Base-by-base conservation (phyloP, 2,888 invertebrate species). In the Cepaea hortensis region DNA sequence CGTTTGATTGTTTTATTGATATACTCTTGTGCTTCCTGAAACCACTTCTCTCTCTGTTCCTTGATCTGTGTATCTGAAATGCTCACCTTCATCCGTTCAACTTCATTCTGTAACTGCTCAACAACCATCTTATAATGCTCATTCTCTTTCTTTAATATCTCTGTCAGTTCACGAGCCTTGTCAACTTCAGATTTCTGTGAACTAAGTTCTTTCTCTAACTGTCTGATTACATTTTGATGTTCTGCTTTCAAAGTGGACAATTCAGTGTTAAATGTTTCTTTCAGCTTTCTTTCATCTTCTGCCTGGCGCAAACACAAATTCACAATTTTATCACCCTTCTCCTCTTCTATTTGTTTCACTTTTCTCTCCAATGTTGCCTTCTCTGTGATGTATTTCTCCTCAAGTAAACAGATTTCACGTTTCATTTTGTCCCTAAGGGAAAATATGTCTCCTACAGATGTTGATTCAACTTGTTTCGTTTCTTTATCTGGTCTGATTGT, bases 1-100 rank as follows among this genome's bases (percentile, higher is more conserved):
- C 72, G 20, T 46, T 83, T 35, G 13, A 87, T 84, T 48, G 84
- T 84, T 20, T 50, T 75, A 4, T 62, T 65, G 46, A 87, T 81
- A 48, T 87, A 87, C 9, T 70, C 76, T 18, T 84, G 73, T 50
- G 76, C 84, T 3, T 87, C 84, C 48, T 76, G 20, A 35, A 87
- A 76, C 84, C 87, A 87, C 48, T 68, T 62, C 1, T 11, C 23
- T 73, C 79, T 77, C 50, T 46, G 48, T n/a, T 55, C 80, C 35
- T 84, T 65, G 13, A 87, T n/a, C 65, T 65, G 35, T n/a, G 76
- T 70, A 65, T 77, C 55, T n/a, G 3, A 13, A 11, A 72, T 9
- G 23, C 23, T 80, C 5, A 35, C 55, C 62, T 68, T 81, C 75
- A 84, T 50, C 35, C 23, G n/a, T 9, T 50, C 75, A 35, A 68